phyloP scores from a whole-genome alignment of 2,113 vertebrate species.

The Calyptommatus sinebrachiatus region DNA sequence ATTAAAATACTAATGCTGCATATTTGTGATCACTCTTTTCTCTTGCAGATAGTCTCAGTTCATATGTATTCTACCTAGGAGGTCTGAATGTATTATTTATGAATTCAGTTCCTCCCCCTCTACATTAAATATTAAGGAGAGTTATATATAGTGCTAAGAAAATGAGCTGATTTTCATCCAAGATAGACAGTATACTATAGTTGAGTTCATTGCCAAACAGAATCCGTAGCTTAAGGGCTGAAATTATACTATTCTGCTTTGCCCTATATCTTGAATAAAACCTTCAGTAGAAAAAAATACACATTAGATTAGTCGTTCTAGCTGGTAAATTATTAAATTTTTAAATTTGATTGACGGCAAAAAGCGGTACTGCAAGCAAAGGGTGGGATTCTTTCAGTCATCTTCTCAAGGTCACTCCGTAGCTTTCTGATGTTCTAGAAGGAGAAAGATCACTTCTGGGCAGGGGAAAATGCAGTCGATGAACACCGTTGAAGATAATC shows the following conservation, averaged over 20 bases:
- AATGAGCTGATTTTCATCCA: conserved; percentile 51
- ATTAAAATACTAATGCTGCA: conserved; percentile 33
- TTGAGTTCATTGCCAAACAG: conserved; percentile 40
- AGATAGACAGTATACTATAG: conserved; percentile 15
- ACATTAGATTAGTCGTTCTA: conserved; percentile 38
- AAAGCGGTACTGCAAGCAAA: conserved; percentile 17
- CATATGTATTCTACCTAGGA: conserved; percentile 54
- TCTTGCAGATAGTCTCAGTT: conserved; percentile 46
- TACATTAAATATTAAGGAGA: conserved; percentile 68
- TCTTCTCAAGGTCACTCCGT: conserved; percentile 18
- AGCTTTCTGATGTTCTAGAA: conserved; percentile 37
- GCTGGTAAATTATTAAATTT: conserved; percentile 43
- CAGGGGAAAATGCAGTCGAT: conserved; percentile 21
- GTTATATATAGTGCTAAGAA: conserved; percentile 44
- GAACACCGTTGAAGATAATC: not conserved
- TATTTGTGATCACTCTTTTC: conserved; percentile 41
- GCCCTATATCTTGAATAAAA: conserved; percentile 36
- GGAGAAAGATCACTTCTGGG: not conserved
- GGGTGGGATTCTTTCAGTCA: not conserved
- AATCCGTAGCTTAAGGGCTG: conserved; percentile 32
- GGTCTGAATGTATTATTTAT: conserved; percentile 70
- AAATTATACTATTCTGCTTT: conserved; percentile 34
- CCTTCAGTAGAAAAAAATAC: conserved; percentile 26
- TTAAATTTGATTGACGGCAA: conserved; percentile 32
- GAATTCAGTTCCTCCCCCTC: conserved; percentile 57